phyloP scores from a whole-genome alignment of 2,113 vertebrate species.

The Brachirus orientalis region DNA sequence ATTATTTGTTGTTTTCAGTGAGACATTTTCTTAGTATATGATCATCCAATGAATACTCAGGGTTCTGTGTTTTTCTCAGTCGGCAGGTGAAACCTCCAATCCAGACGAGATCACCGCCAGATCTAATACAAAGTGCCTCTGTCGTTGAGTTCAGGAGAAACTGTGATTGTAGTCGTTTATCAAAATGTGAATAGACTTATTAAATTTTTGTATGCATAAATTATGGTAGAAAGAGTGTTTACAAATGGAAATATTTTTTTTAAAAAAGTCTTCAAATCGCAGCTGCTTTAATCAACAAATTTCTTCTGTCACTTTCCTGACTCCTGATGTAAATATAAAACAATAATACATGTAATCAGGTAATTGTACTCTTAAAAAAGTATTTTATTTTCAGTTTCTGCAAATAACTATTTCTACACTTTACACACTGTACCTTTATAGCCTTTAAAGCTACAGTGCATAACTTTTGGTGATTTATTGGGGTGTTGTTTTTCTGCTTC shows the following conservation, averaged over 20 bases:
- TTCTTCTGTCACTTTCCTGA: slow-evolving; percentile 5
- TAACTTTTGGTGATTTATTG: too few species aligned
- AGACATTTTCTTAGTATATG: too few species aligned
- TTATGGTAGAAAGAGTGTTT: slow-evolving; percentile 40
- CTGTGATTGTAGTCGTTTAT: slow-evolving; percentile 48
- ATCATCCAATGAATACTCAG: too few species aligned
- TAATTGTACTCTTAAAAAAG: too few species aligned
- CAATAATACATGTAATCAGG: too few species aligned
- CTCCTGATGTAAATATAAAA: too few species aligned
- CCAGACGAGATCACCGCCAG: slow-evolving; percentile 14
- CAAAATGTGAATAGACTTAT: slow-evolving; percentile 55
- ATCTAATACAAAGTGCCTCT: slow-evolving; percentile 62
- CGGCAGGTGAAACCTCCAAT: neutral
- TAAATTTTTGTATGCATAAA: slow-evolving; percentile 9
- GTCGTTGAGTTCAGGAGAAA: slow-evolving; percentile 25
- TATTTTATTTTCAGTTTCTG: too few species aligned
- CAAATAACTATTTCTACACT: too few species aligned
- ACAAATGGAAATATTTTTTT: slow-evolving; percentile 21
- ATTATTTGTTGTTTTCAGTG: neutral
- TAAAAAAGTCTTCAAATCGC: slow-evolving; percentile 9
- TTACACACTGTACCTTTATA: too few species aligned
- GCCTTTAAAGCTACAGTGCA: too few species aligned
- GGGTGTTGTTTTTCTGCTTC: too few species aligned
- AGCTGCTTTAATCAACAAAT: slow-evolving; percentile 15
- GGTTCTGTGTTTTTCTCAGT: slow-evolving; percentile 6